These are phyloP conservation scores for Cyprinodon brontotheroides DNA, from an alignment of 2,113 vertebrate genomes.

Conservation along the genomic window DNA sequence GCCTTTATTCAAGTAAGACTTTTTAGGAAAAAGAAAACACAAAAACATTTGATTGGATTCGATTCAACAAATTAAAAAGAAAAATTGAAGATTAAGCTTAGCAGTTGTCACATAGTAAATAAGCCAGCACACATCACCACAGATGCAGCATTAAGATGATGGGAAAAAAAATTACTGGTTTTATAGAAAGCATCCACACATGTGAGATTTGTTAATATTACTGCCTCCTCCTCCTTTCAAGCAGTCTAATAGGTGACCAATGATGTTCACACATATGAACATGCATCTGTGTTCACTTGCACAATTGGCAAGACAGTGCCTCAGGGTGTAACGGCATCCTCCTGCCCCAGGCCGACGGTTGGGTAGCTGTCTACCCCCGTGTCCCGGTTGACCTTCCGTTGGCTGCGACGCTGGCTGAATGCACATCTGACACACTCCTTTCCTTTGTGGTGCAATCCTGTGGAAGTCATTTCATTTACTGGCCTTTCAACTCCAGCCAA, in stretches of 20 bases:
- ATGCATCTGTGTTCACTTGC: slow-evolving; percentile 13
- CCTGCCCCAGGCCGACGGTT: slow-evolving; percentile 60
- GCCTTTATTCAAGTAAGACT: no score
- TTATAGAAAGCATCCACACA: neutral
- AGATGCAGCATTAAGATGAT: neutral
- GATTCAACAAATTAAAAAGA: no score
- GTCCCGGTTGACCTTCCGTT: slow-evolving; percentile 75
- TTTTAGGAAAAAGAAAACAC: no score
- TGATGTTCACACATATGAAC: slow-evolving; percentile 1
- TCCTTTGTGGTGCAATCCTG: slow-evolving; percentile 78
- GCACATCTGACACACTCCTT: slow-evolving; percentile 76
- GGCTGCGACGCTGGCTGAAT: slow-evolving; percentile 69
- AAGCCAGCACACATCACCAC: no score
- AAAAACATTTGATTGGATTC: no score
- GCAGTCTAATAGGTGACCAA: slow-evolving; percentile 25
- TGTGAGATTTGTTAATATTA: neutral
- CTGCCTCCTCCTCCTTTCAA: neutral
- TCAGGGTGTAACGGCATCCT: slow-evolving; percentile 70
- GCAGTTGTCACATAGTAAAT: neutral
- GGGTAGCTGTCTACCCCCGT: slow-evolving; percentile 64
- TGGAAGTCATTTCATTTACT: slow-evolving; percentile 80
- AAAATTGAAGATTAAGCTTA: neutral
- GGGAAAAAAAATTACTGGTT: neutral
- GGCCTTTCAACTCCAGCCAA: slow-evolving; percentile 74
- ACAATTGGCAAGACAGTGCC: slow-evolving; percentile 48